Evolutionary conservation across 2,797 vertebrate species (phyloP), one percentile per base, ranked within the genome.

Genomic region (Platalea minor): DNA sequence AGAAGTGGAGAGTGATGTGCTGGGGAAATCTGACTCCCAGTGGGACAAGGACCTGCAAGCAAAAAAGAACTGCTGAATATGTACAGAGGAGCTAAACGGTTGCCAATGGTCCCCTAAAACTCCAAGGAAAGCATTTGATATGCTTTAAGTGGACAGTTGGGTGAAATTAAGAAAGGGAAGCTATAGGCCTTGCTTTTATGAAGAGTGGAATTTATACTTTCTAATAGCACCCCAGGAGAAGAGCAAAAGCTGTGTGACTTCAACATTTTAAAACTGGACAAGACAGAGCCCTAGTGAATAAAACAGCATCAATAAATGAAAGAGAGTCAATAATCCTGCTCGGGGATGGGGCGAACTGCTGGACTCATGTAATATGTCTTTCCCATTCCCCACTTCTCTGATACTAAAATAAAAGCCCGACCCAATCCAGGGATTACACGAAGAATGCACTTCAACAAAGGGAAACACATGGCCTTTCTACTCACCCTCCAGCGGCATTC

Each of bases 381-480:
- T 93, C 73, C 78, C 91, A 93, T 85, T 92, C 75, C 78, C 43
- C 68, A 69, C 79, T 95, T 78, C 57, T 85, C 73, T 78, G 72
- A 83, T 57, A 41, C 75, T 54, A 63, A 88, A 96, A 96, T 69
- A 95, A 94, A 81, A 69, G 59, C 50, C 84, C 92, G 87, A 82
- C 80, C 85, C 85, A 74, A 81, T 92, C 92, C 89, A 54, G 72
- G 95, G 96, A 92, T 97, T 96, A 96, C 78, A 83, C 2, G 5
- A 94, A 96, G 91, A 97, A 97, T 97, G 87, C 2, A 1, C 45
- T 88, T 78, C 77, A 84, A 97, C 96, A 97, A 97, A 97, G 89
- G 51, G 88, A 96, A 94, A 57, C 1, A 5, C 92, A 61, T 73
- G 90, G 91, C 88, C 91, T 95, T 89, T 93, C 91, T 89, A 35